phyloP scores from a whole-genome alignment of 1,140 invertebrate species.

The Diachasma alloeum region DNA sequence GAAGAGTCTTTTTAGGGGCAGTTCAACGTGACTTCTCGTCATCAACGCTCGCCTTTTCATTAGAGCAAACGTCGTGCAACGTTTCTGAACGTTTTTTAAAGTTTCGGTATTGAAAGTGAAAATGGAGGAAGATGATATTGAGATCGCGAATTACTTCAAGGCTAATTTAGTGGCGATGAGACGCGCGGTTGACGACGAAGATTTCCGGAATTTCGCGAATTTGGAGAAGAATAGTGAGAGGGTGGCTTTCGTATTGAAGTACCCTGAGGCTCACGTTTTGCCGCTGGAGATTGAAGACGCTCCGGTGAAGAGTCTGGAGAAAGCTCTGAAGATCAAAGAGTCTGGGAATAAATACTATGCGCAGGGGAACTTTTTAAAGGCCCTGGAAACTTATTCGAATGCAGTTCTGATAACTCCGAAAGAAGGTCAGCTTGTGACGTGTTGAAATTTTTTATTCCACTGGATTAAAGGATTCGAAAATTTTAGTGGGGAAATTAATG shows the following conservation, averaged over 20 bases:
- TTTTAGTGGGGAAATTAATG: too few species aligned
- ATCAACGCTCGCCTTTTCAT: neutral
- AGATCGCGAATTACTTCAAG: conserved; percentile 51
- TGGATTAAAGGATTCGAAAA: too few species aligned
- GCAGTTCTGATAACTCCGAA: conserved; percentile 72
- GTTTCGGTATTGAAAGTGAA: conserved; percentile 16
- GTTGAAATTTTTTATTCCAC: neutral
- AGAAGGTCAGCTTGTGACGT: conserved; percentile 65
- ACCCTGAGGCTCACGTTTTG: conserved; percentile 45
- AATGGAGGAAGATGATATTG: conserved; percentile 38
- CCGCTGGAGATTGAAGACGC: conserved; percentile 47
- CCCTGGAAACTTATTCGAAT: conserved; percentile 78
- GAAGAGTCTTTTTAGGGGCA: neutral
- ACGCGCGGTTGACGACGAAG: conserved; percentile 37
- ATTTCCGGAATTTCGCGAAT: conserved; percentile 46
- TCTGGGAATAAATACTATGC: conserved; percentile 83
- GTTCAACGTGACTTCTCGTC: neutral
- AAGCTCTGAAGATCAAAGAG: conserved; percentile 74
- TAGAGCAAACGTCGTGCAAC: neutral
- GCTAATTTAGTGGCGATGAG: conserved; percentile 49
- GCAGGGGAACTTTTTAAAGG: conserved; percentile 76
- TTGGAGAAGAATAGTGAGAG: conserved; percentile 43
- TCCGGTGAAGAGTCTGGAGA: conserved; percentile 69
- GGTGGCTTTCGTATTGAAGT: conserved; percentile 53
- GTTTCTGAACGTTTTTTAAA: neutral